These are phyloP conservation scores for Cryptophagus acutangulus DNA, from an alignment of 2,888 invertebrate species.

Conservation along the genomic window DNA sequence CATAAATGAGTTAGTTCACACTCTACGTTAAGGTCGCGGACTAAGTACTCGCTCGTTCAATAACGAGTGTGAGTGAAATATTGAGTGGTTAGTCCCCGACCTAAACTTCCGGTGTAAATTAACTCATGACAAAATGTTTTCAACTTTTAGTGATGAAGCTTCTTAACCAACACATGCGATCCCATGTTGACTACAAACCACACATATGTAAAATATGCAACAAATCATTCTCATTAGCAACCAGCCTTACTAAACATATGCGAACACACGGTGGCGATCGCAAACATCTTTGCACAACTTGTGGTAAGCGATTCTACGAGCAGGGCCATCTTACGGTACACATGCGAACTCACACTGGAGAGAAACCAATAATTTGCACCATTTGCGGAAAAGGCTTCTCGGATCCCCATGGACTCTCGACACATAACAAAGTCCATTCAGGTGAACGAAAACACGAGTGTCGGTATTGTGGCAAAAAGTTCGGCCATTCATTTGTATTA, in stretches of 20 bases:
- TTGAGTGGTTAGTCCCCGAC: too few relatives aligned
- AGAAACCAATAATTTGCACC: conserved; percentile 40
- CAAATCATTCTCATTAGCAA: conserved; percentile 35
- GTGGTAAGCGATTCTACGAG: conserved; percentile 41
- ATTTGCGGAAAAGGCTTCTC: conserved; percentile 42
- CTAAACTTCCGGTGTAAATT: too few relatives aligned
- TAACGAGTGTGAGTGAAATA: too few relatives aligned
- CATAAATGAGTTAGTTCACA: too few relatives aligned
- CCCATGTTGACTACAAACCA: conserved; percentile 38
- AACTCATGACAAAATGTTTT: not conserved
- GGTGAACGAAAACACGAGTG: conserved; percentile 43
- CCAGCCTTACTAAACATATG: conserved; percentile 39
- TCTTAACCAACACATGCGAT: conserved; percentile 33
- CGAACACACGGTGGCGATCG: conserved; percentile 39
- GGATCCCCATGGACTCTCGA: conserved; percentile 37
- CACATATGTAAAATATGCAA: conserved; percentile 37
- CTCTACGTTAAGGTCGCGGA: too few relatives aligned
- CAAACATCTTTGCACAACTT: conserved; percentile 40
- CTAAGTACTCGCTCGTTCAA: too few relatives aligned
- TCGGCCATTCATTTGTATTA: conserved; percentile 43
- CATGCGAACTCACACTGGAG: conserved; percentile 41
- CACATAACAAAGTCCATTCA: conserved; percentile 43
- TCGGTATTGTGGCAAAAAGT: conserved; percentile 40
- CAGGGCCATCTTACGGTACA: conserved; percentile 41
- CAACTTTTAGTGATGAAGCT: conserved; percentile 35